phyloP scores from a whole-genome alignment of 2,888 invertebrate genomes.

The Hylaea fasciaria region DNA sequence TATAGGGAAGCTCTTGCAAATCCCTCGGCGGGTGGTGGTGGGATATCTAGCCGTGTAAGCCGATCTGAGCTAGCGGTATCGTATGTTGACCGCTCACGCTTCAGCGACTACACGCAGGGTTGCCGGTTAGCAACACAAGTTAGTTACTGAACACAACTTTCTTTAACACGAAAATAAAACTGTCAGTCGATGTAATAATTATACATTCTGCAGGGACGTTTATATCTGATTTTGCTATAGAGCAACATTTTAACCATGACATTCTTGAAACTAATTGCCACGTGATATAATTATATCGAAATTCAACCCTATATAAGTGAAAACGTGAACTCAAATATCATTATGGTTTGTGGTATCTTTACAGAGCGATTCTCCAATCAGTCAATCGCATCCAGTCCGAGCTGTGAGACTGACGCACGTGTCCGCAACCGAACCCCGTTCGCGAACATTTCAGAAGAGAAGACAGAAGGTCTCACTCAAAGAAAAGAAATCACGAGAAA shows the following conservation, averaged over 20 bases:
- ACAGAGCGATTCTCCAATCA: constrained; percentile 60
- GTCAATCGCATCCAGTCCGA: constrained; percentile 56
- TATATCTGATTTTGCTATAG: no score
- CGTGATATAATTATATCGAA: constrained; percentile 40
- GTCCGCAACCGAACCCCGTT: constrained; percentile 31
- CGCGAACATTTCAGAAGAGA: constrained; percentile 22
- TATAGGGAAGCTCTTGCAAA: constrained; percentile 50
- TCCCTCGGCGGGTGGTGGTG: constrained; percentile 41
- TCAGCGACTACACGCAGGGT: constrained; percentile 52
- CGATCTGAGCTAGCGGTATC: constrained; percentile 58
- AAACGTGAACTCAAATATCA: constrained; percentile 58
- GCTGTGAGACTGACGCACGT: constrained; percentile 48
- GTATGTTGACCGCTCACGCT: constrained; percentile 60
- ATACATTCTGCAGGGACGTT: no score
- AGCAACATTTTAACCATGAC: no score
- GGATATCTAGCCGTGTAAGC: constrained; percentile 52
- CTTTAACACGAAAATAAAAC: background rate
- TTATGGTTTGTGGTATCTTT: constrained; percentile 67
- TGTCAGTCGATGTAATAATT: no score
- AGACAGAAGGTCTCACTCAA: constrained; percentile 18
- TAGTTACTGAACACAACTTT: constrained; percentile 9
- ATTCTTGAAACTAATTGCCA: no score
- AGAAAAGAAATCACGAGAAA: constrained; percentile 36
- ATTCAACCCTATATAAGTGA: constrained; percentile 43
- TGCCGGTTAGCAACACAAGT: constrained; percentile 40